Conservation (phyloP, 2,797 vertebrate genomes). For the Gadopsis marmoratus region DNA sequence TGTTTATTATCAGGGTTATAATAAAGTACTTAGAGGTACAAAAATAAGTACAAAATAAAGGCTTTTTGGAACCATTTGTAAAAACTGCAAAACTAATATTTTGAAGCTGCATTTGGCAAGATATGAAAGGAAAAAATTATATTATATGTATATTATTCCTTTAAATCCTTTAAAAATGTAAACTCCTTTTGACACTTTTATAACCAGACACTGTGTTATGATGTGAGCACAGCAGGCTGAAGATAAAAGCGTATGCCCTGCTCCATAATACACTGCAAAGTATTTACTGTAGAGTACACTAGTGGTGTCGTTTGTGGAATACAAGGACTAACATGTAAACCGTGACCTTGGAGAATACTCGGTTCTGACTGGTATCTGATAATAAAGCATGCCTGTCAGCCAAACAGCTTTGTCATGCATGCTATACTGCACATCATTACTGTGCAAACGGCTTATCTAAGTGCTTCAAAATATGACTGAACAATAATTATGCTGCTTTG, state of each 20-base stretch:
- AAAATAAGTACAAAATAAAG: too few species aligned
- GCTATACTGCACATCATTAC: background rate
- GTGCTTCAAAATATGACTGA: background rate
- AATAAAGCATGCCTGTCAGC: too few species aligned
- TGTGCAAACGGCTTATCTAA: background rate
- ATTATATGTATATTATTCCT: background rate
- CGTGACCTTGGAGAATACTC: background rate
- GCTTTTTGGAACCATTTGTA: background rate
- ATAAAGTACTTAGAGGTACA: background rate
- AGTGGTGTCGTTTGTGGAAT: too few species aligned
- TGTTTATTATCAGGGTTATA: background rate
- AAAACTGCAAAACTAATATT: background rate
- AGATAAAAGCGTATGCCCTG: background rate
- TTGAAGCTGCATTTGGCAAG: background rate
- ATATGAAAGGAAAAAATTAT: background rate
- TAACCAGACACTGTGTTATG: too few species aligned
- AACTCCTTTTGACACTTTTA: too few species aligned
- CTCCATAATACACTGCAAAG: background rate
- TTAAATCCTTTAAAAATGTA: too few species aligned
- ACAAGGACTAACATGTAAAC: too few species aligned
- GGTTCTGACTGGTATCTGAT: background rate
- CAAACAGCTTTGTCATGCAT: background rate
- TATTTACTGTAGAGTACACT: too few species aligned
- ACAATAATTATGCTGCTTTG: too few species aligned
- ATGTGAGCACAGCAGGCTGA: background rate